Base-by-base conservation (phyloP, 2,888 invertebrate species). In the Panopea generosa region DNA sequence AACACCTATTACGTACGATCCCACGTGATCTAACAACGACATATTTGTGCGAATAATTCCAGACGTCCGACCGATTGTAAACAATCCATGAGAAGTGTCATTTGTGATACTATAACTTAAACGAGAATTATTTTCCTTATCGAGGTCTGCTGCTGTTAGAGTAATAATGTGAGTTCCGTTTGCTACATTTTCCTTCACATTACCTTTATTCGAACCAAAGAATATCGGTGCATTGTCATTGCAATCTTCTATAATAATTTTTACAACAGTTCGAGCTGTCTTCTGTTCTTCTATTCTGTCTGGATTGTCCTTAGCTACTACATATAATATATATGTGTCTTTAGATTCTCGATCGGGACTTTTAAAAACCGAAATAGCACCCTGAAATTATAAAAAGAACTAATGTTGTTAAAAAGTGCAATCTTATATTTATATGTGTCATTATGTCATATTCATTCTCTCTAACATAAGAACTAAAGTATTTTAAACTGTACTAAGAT, bases 161-260 rank as follows among this genome's bases (percentile, higher is more conserved):
- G 33, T 33, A 7, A 33, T 11, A 33, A 33, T 11, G 4, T 7
- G 11, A 7, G 33, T 33, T 33, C 33, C 33, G 11, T 7, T 33
- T 7, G 4, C 33, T 7, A 33, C 33, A 33, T 33, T 33, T 33
- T 33, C 33, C 33, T 4, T 4, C 11, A 33, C 11, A 33, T 33
- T 33, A 4, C 20, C n/a, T 2, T 22, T 20, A n/a, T n/a, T n/a
- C n/a, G n/a, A n/a, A 7, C 6, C 33, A 33, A 33, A 33, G 63
- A 80, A 80, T 26, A 18, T 16, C 6, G 80, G 80, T 14, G 49
- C 24, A n/a, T 77, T 77, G 52, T 80, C 80, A 29, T 80, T 80
- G 1, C 76, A 43, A 43, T 80, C 80, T 2, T 38, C 45, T 6
- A 80, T 26, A 11, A 22, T 18, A 2, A 80, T 50, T 1, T n/a